Conservation (phyloP, 2,888 invertebrate genomes). For the Drosophila acutilabella region DNA sequence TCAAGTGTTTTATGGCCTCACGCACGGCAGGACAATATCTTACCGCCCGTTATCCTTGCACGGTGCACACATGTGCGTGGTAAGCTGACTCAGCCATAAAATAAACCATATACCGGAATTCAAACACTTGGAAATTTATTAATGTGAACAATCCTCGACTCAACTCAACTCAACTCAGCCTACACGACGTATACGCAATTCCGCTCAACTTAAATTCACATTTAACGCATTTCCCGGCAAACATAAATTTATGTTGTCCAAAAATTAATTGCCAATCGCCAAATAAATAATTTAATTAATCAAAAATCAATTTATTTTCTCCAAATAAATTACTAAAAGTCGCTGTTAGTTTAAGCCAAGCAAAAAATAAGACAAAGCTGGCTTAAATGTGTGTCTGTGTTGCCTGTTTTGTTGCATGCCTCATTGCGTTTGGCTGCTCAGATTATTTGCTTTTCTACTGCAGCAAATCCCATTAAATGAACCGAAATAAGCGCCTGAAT, state of each 20-base stretch:
- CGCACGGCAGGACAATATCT: constrained; percentile 77
- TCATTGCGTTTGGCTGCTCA: constrained; percentile 33
- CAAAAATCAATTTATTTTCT: constrained; percentile 45
- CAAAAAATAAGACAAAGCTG: constrained; percentile 38
- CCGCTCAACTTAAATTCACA: constrained; percentile 37
- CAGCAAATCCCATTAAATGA: constrained; percentile 59
- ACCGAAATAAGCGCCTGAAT: constrained; percentile 54
- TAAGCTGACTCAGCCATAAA: constrained; percentile 62
- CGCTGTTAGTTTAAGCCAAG: constrained; percentile 7
- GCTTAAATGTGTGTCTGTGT: constrained; percentile 21
- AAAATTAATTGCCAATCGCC: constrained; percentile 37
- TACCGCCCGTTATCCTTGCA: constrained; percentile 54
- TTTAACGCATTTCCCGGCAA: constrained; percentile 39
- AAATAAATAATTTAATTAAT: constrained; percentile 67
- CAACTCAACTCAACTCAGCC: background rate
- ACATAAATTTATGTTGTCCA: constrained; percentile 44
- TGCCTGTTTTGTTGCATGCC: constrained; percentile 35
- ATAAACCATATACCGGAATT: constrained; percentile 60
- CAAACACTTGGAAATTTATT: constrained; percentile 75
- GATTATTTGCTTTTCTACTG: constrained; percentile 24
- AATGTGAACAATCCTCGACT: constrained; percentile 41
- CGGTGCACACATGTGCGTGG: constrained; percentile 60
- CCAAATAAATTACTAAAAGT: background rate
- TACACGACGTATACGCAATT: constrained; percentile 32
- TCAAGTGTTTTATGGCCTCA: constrained; percentile 75